Conservation (phyloP, 2,113 vertebrate species). For the Labrus mixtus region DNA sequence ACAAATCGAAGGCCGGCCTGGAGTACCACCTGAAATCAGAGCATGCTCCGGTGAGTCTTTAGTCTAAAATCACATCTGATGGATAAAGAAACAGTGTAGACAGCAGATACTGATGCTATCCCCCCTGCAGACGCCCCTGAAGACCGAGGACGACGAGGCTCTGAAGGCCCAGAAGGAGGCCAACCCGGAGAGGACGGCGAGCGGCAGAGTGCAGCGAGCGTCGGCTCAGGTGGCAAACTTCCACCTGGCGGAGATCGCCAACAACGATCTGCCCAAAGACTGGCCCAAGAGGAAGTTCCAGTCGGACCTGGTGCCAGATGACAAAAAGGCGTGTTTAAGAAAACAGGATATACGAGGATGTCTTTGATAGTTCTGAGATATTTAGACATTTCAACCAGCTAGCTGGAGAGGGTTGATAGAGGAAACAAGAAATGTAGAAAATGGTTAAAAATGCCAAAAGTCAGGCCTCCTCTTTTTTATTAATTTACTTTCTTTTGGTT, state of each 20-base stretch:
- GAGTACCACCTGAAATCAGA: conserved; percentile 94
- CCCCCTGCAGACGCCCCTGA: conserved; percentile 58
- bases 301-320: conserved; percentile 94
- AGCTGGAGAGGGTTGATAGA: too few relatives aligned
- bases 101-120: too few relatives aligned
- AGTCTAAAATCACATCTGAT: background rate
- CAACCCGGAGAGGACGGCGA: conserved; percentile 78
- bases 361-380: background rate
- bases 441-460: too few relatives aligned
- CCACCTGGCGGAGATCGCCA: conserved; percentile 93
- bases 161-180: conserved; percentile 82
- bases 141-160: conserved; percentile 74
- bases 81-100: background rate
- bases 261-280: conserved; percentile 91
- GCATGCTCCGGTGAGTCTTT: conserved; percentile 88
- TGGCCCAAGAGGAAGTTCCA: conserved; percentile 96
- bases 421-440: too few relatives aligned
- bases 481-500: too few relatives aligned
- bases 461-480: background rate
- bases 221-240: conserved; percentile 94
- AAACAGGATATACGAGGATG: background rate
- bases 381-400: background rate
- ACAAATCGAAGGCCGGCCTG: conserved; percentile 93
- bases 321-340: conserved; percentile 81
- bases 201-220: conserved; percentile 88